Percentiles rank a stretch among this genome's conserved stretches.
phyloP scores from a whole-genome alignment of 1,140 invertebrate genomes.

The Trypoxylus dichotomus region DNA sequence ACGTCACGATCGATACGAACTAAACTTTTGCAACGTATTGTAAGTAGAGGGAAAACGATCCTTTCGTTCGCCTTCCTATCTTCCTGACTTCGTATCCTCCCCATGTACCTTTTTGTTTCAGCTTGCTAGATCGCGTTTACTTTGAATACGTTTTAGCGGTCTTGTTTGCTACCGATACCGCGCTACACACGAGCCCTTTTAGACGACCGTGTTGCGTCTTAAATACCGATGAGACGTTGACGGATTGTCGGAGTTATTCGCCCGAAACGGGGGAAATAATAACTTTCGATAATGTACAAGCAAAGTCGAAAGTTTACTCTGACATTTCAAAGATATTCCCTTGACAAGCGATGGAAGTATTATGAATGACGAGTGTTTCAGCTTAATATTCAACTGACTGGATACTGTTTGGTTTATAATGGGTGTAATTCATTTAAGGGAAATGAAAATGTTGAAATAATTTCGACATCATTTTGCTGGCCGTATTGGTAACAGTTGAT shows the following conservation, averaged over 20 bases:
- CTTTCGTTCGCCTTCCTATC: not conserved
- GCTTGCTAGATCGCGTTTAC: not conserved
- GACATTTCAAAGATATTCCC: not conserved
- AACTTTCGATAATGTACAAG: not conserved
- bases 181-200: not conserved
- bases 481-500: too few relatives aligned
- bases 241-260: not conserved
- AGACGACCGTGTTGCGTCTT: not conserved
- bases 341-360: not conserved
- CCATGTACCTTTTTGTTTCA: not conserved
- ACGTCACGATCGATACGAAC: too few relatives aligned
- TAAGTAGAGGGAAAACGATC: not conserved
- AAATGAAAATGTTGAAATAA: too few relatives aligned
- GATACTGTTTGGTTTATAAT: not conserved
- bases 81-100: not conserved
- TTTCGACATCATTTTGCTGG: too few relatives aligned
- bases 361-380: too few relatives aligned
- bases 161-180: not conserved
- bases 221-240: slow-evolving; percentile 11
- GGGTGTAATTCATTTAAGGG: too few relatives aligned
- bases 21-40: too few relatives aligned
- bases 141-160: not conserved
- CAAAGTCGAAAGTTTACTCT: not conserved
- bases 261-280: not conserved
- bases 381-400: too few relatives aligned